phyloP scores from a whole-genome alignment of 2,888 invertebrate genomes.

The Empis stercorea region DNA sequence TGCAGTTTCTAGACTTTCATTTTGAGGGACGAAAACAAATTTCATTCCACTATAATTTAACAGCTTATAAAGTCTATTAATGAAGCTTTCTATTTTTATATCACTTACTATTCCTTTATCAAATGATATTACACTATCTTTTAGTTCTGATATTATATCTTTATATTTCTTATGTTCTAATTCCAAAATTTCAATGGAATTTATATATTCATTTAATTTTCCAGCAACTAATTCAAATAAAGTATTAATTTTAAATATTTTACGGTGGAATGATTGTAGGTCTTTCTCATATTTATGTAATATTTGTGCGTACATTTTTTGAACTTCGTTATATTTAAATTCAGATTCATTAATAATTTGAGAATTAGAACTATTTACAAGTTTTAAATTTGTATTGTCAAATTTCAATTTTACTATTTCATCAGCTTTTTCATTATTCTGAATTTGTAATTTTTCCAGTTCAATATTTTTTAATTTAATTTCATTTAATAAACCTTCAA shows the following conservation, averaged over 20 bases:
- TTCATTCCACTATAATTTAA: conserved; percentile 50
- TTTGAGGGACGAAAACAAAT: conserved; percentile 21
- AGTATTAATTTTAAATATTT: conserved; percentile 25
- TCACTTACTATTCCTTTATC: no score
- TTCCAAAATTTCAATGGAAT: conserved; percentile 60
- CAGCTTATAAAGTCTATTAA: no score
- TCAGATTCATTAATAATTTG: background rate
- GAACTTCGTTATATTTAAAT: conserved; percentile 15
- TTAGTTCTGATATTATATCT: conserved; percentile 48
- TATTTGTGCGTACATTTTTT: conserved; percentile 18
- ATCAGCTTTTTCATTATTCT: conserved; percentile 43
- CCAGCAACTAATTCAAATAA: conserved; percentile 39
- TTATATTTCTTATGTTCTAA: conserved; percentile 50
- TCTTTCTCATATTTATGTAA: conserved; percentile 20
- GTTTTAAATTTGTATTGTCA: conserved; percentile 11
- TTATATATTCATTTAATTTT: conserved; percentile 60
- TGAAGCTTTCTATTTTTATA: conserved; percentile 46
- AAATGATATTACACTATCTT: conserved; percentile 49
- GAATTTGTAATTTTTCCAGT: conserved; percentile 39
- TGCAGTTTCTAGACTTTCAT: no score
- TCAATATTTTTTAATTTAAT: conserved; percentile 41
- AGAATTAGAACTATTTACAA: no score
- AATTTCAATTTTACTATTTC: conserved; percentile 37
- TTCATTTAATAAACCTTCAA: conserved; percentile 38
- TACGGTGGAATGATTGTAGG: conserved; percentile 24